These are phyloP conservation scores for Orientallactaga bullata DNA, from an alignment of 2,113 vertebrate genomes.

Conservation along the genomic window DNA sequence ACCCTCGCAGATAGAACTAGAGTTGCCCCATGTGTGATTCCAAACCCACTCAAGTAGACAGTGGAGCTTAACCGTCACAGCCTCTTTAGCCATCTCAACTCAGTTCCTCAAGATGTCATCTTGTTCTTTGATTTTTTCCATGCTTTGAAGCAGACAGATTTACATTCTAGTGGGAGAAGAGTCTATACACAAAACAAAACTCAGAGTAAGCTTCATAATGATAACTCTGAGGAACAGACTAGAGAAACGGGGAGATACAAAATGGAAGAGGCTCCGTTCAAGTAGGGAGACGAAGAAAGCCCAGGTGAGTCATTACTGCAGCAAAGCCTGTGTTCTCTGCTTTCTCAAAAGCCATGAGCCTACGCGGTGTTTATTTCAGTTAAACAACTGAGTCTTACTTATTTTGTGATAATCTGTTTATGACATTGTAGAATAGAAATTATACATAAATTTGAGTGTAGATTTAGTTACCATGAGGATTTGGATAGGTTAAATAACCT, in stretches of 20 bases:
- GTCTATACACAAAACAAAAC: not conserved
- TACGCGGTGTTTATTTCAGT: not conserved
- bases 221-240: not conserved
- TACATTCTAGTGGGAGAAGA: not conserved
- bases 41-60: not conserved
- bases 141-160: not conserved
- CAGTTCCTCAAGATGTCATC: not conserved
- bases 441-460: not conserved
- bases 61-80: not conserved
- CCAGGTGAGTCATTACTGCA: not conserved
- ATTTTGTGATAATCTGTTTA: not conserved
- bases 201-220: not conserved
- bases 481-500: conserved; percentile 1
- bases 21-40: too few relatives aligned
- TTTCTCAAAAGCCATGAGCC: not conserved
- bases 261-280: not conserved
- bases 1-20: too few relatives aligned
- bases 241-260: not conserved
- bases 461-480: not conserved
- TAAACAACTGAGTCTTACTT: not conserved
- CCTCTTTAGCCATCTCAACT: not conserved
- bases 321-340: not conserved
- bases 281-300: not conserved
- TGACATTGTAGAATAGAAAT: conserved; percentile 5
- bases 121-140: not conserved